phyloP scores from a whole-genome alignment of 1,140 invertebrate species.

The Ceratina calcarata region DNA sequence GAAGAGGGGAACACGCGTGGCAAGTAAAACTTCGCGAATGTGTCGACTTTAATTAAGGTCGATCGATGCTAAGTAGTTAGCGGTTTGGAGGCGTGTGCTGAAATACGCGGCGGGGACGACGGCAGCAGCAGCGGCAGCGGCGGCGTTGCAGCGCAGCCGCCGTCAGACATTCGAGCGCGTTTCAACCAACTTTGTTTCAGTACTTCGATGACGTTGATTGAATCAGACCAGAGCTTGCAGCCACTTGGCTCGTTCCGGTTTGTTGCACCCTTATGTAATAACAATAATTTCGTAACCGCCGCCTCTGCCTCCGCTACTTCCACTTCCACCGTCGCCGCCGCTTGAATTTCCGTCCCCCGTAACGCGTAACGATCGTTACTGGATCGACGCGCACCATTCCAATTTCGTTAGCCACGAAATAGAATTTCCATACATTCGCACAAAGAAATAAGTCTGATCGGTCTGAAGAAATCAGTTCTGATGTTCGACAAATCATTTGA shows the following conservation, averaged over 20 bases:
- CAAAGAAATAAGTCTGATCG: too few relatives aligned
- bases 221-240: slow-evolving; percentile 35
- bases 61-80: slow-evolving; percentile 52
- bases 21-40: slow-evolving; percentile 41
- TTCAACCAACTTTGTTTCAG: slow-evolving; percentile 40
- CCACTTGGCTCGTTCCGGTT: slow-evolving; percentile 18
- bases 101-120: background rate
- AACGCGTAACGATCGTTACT: background rate
- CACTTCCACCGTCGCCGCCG: too few relatives aligned
- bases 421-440: too few relatives aligned
- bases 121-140: too few relatives aligned
- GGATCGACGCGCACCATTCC: background rate
- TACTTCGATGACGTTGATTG: slow-evolving; percentile 43
- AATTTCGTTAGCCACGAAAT: background rate
- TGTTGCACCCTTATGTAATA: slow-evolving; percentile 17
- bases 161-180: slow-evolving; percentile 14
- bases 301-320: too few relatives aligned
- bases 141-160: slow-evolving; percentile 7
- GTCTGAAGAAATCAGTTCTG: too few relatives aligned
- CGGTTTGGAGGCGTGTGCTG: slow-evolving; percentile 31
- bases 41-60: slow-evolving; percentile 52
- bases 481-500: too few relatives aligned
- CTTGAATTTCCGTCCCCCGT: background rate
- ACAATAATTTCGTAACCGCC: slow-evolving; percentile 28
- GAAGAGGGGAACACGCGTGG: background rate